Conservation (phyloP, 2,888 invertebrate species). For the Empis stercorea region DNA sequence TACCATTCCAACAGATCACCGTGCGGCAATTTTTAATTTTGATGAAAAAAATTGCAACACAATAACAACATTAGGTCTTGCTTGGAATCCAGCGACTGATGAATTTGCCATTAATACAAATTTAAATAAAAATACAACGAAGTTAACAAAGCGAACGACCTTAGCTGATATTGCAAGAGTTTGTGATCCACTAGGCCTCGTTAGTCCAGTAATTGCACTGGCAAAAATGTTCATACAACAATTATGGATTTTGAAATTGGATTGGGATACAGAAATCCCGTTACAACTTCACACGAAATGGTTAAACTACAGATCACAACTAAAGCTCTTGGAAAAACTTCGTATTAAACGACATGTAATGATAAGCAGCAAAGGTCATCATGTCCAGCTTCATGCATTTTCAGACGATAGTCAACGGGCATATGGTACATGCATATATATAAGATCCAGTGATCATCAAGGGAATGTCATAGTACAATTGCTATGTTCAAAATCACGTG, state of each 20-base stretch:
- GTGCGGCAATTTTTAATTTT: no score
- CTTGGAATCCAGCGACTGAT: no score
- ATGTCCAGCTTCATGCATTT: slow-evolving; percentile 6
- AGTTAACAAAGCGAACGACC: slow-evolving; percentile 7
- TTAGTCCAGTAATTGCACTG: slow-evolving; percentile 8
- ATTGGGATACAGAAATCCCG: slow-evolving; percentile 10
- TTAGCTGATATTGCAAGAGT: slow-evolving; percentile 6
- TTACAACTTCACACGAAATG: slow-evolving; percentile 4
- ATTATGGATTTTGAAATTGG: slow-evolving; percentile 8
- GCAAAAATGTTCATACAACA: slow-evolving; percentile 11
- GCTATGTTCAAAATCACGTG: slow-evolving; percentile 8
- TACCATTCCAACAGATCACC: no score
- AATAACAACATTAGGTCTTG: no score
- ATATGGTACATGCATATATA: slow-evolving; percentile 4
- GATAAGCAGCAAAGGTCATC: no score
- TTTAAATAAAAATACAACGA: slow-evolving; percentile 3
- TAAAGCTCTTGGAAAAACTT: no score
- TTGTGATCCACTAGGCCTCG: slow-evolving; percentile 10
- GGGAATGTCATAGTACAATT: neutral
- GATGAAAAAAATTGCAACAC: no score
- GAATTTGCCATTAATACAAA: slow-evolving; percentile 4
- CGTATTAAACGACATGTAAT: neutral
- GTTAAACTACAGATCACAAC: neutral
- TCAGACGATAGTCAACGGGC: slow-evolving; percentile 8
- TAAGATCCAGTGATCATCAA: neutral